Evolutionary conservation across 1,140 invertebrate genomes (phyloP).

Genomic region (Cyrtorhinus lividipennis): DNA sequence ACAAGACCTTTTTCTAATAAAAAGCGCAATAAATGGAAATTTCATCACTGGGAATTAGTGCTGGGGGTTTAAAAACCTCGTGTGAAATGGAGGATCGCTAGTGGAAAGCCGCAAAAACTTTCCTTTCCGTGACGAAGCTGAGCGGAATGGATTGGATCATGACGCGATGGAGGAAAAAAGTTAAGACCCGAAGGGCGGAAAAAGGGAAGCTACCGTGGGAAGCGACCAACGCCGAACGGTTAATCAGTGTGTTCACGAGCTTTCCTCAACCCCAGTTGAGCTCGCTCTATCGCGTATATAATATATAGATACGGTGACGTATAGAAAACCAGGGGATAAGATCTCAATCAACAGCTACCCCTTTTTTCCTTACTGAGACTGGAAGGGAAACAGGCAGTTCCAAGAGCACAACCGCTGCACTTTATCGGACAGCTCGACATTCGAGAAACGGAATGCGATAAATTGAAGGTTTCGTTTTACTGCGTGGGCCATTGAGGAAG

Average conservation of each 20-base stretch:
- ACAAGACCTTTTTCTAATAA: no score
- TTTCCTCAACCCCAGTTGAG: neutral
- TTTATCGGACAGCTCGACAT: neutral
- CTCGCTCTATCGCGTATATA: neutral
- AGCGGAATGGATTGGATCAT: neutral
- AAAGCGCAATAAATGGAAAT: no score
- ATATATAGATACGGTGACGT: no score
- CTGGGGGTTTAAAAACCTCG: no score
- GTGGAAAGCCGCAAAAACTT: no score
- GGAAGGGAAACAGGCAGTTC: neutral
- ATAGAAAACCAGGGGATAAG: no score
- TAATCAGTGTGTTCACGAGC: neutral
- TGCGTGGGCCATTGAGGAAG: no score
- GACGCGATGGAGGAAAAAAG: neutral
- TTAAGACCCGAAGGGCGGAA: neutral
- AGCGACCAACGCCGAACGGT: neutral
- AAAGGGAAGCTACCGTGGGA: no score
- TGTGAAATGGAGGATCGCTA: no score
- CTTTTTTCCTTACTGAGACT: neutral
- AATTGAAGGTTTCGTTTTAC: neutral
- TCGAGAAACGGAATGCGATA: neutral
- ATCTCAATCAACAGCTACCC: neutral
- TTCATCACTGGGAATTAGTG: no score
- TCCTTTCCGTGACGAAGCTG: no score
- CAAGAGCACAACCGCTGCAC: no score